Conservation (phyloP, 2,888 invertebrate genomes). For the Boloria selene region DNA sequence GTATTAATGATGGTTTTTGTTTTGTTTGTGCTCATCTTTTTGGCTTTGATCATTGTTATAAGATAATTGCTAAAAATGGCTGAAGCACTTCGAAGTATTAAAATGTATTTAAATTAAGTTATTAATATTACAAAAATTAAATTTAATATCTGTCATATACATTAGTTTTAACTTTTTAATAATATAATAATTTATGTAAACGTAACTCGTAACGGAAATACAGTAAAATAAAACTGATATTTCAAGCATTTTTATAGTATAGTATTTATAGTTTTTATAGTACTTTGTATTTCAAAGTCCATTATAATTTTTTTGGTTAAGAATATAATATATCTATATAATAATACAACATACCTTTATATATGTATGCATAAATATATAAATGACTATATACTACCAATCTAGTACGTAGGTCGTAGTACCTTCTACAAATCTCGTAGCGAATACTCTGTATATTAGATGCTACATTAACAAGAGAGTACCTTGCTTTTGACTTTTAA, state of each 20-base stretch:
- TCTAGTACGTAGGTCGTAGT: neutral
- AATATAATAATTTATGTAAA: neutral
- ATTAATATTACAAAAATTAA: neutral
- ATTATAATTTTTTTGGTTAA: too few relatives aligned
- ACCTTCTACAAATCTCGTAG: neutral
- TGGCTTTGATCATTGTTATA: conserved; percentile 45
- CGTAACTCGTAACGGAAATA: too few relatives aligned
- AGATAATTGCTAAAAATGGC: conserved; percentile 36
- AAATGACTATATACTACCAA: too few relatives aligned
- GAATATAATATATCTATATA: too few relatives aligned
- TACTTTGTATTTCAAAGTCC: too few relatives aligned
- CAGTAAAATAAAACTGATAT: too few relatives aligned
- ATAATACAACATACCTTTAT: too few relatives aligned
- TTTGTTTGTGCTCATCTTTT: conserved; percentile 51
- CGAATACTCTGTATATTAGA: neutral
- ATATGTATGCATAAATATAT: too few relatives aligned
- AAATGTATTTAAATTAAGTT: conserved; percentile 5
- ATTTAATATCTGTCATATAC: too few relatives aligned
- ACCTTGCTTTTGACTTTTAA: neutral
- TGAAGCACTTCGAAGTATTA: conserved; percentile 31
- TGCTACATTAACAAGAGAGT: neutral
- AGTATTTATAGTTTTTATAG: too few relatives aligned
- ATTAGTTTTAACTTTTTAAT: too few relatives aligned
- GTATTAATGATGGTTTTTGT: conserved; percentile 68
- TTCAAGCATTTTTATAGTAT: too few relatives aligned